These are phyloP conservation scores for Macaria liturata DNA, from an alignment of 2,888 invertebrate genomes.

Conservation along the genomic window DNA sequence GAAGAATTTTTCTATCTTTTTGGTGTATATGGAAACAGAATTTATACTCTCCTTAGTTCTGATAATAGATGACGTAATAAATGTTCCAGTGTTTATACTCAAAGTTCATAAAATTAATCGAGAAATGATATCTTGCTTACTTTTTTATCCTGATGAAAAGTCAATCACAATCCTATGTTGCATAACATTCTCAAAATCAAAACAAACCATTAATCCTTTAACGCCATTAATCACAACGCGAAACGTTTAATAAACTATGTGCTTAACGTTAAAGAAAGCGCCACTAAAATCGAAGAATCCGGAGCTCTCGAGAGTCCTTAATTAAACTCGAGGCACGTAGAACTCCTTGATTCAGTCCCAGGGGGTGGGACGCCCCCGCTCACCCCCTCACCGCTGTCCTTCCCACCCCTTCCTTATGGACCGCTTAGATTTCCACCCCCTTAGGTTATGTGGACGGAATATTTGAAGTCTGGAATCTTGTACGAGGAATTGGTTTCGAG, in stretches of 20 bases:
- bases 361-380: constrained; percentile 48
- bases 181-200: constrained; percentile 17
- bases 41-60: no score
- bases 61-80: no score
- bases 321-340: constrained; percentile 81
- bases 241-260: constrained; percentile 36
- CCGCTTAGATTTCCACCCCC: constrained; percentile 81
- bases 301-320: constrained; percentile 73
- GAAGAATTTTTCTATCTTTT: no score
- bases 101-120: no score
- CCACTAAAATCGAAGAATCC: constrained; percentile 79
- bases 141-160: no score
- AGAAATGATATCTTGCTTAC: no score
- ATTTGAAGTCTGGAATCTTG: constrained; percentile 79
- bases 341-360: constrained; percentile 81
- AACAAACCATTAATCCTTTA: constrained; percentile 32
- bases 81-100: no score
- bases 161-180: no score
- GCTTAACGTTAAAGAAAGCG: constrained; percentile 65
- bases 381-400: constrained; percentile 40
- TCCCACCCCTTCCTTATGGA: constrained; percentile 74
- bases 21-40: no score
- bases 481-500: constrained; percentile 77
- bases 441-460: constrained; percentile 78
- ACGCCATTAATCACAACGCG: constrained; percentile 31